Conservation (phyloP, 1,140 invertebrate genomes). For the Physella acuta region DNA sequence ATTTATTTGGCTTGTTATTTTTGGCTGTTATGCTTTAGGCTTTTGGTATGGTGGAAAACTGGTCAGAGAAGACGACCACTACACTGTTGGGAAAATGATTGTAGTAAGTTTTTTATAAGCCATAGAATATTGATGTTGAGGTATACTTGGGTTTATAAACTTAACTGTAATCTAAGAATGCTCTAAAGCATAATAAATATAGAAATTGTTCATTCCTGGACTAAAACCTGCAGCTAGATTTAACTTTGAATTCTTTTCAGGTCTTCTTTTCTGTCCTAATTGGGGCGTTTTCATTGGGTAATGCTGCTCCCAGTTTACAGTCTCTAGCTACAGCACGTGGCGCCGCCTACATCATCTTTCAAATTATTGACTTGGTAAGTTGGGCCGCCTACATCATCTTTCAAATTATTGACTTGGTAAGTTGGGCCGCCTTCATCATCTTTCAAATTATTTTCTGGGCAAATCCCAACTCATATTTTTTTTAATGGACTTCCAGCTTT, state of each 20-base stretch:
- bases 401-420: slow-evolving; percentile 72
- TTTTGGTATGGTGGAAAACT: slow-evolving; percentile 62
- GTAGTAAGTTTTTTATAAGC: slow-evolving; percentile 52
- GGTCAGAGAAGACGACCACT: slow-evolving; percentile 36
- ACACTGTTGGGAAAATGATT: slow-evolving; percentile 43
- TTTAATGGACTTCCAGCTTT: no score
- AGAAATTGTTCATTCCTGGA: neutral
- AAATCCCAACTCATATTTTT: no score
- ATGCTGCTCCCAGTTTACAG: slow-evolving; percentile 79
- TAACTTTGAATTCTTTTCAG: slow-evolving; percentile 45
- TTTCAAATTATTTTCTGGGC: no score
- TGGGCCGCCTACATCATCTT: slow-evolving; percentile 77
- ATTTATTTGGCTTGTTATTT: slow-evolving; percentile 67
- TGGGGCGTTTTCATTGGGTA: slow-evolving; percentile 80
- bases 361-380: slow-evolving; percentile 71
- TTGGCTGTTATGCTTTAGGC: slow-evolving; percentile 60
- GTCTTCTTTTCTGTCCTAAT: slow-evolving; percentile 70
- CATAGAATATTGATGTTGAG: no score
- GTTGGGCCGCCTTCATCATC: slow-evolving; percentile 5
- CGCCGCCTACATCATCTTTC: slow-evolving; percentile 76
- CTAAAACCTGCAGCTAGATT: no score
- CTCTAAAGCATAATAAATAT: no score
- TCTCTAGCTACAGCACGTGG: slow-evolving; percentile 75
- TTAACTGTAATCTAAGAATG: no score
- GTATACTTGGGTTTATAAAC: no score